Evolutionary conservation across 1,140 invertebrate species (phyloP).

Genomic region (Lamellibrachia luymesi): DNA sequence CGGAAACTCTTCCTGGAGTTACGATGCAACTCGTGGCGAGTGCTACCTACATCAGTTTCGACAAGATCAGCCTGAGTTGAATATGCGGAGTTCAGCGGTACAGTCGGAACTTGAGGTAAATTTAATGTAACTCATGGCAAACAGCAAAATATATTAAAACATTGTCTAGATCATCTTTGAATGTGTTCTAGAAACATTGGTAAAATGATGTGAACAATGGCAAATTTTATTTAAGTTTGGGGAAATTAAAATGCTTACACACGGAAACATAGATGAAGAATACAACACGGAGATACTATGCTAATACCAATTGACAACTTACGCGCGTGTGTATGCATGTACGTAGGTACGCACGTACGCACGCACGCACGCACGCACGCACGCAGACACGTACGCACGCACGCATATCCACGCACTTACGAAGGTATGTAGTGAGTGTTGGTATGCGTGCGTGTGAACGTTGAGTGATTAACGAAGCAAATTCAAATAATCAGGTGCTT

Average conservation of each 20-base stretch:
- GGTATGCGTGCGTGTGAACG: too few species aligned
- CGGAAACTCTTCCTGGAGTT: constrained; percentile 40
- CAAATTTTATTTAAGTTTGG: too few species aligned
- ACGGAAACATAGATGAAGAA: background rate
- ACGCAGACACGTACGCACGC: too few species aligned
- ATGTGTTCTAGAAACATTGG: background rate
- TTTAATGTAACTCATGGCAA: background rate
- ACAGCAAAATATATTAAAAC: background rate
- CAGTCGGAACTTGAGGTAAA: constrained; percentile 63
- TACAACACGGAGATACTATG: background rate
- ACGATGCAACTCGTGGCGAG: background rate
- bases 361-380: too few species aligned
- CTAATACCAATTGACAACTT: background rate
- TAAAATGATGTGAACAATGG: background rate
- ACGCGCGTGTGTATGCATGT: too few species aligned
- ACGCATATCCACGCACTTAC: too few species aligned
- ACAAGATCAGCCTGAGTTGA: constrained; percentile 73
- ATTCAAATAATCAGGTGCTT: too few species aligned
- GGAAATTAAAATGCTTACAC: background rate
- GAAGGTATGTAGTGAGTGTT: too few species aligned
- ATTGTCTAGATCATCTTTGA: background rate
- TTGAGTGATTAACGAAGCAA: background rate
- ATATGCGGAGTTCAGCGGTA: constrained; percentile 67
- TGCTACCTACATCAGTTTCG: constrained; percentile 76
- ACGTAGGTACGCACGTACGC: too few species aligned